Conservation (phyloP, 2,888 invertebrate genomes). For the Caenorhabditis sp. region DNA sequence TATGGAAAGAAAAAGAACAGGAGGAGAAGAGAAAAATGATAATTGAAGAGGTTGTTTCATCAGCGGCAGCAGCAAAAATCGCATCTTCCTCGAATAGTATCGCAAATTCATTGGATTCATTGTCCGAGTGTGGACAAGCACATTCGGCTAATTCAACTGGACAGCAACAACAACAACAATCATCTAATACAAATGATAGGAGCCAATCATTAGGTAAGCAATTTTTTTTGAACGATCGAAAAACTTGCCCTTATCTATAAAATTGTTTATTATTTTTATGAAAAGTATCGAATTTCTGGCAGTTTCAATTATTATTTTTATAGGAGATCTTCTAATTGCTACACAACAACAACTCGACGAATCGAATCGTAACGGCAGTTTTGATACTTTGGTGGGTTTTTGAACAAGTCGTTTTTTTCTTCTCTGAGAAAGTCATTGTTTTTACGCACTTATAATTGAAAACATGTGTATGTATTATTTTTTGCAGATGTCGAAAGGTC, state of each 20-base stretch:
- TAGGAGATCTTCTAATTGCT: constrained; percentile 2
- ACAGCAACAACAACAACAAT: not conserved
- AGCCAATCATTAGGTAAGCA: constrained; percentile 6
- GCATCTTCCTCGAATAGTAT: constrained; percentile 10
- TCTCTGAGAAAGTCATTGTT: too few relatives aligned
- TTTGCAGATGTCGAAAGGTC: constrained; percentile 25
- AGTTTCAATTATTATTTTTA: constrained; percentile 2
- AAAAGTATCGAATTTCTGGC: too few relatives aligned
- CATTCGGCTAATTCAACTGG: not conserved
- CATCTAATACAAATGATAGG: not conserved
- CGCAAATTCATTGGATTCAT: constrained; percentile 35
- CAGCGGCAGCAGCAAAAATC: constrained; percentile 5
- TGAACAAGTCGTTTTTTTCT: not conserved
- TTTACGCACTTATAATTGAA: not conserved
- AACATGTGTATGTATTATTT: not conserved
- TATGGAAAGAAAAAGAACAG: not conserved
- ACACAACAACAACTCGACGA: constrained; percentile 3
- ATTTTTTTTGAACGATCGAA: not conserved
- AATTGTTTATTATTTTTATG: too few relatives aligned
- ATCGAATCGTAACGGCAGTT: constrained; percentile 26
- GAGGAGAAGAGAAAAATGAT: constrained; percentile 37
- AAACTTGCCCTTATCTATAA: too few relatives aligned
- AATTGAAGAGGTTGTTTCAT: constrained; percentile 21
- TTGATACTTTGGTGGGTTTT: constrained; percentile 26
- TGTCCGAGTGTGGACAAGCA: constrained; percentile 34